Conservation (phyloP, 2,888 invertebrate genomes). For the Idaea straminata region DNA sequence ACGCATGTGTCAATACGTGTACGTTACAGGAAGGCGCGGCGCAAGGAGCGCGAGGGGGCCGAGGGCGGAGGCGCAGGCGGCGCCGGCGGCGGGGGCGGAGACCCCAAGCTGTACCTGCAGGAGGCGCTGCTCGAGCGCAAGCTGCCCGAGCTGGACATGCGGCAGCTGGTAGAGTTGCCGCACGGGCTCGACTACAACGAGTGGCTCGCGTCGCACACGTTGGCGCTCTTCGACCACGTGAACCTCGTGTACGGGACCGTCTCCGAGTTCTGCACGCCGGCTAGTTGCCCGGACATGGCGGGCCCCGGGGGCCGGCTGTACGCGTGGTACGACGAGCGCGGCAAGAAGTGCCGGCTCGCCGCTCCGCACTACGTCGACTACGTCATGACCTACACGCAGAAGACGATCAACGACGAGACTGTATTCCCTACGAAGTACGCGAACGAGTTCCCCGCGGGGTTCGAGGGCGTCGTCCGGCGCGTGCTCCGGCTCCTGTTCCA, state of each 20-base stretch:
- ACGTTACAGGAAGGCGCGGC: slow-evolving; percentile 94
- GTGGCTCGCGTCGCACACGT: slow-evolving; percentile 99
- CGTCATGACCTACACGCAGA: slow-evolving; percentile 99
- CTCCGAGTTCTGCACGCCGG: slow-evolving; percentile 98
- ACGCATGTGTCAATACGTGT: slow-evolving; percentile 11
- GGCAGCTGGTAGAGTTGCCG: slow-evolving; percentile 96
- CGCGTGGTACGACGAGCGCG: slow-evolving; percentile 99
- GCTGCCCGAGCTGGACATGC: slow-evolving; percentile 96
- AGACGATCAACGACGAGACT: slow-evolving; percentile 97
- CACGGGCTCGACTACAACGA: slow-evolving; percentile 98
- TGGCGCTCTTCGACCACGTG: slow-evolving; percentile 99
- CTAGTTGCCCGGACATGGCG: slow-evolving; percentile 97
- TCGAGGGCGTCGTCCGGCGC: slow-evolving; percentile 97
- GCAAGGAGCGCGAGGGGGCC: slow-evolving; percentile 95
- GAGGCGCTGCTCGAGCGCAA: slow-evolving; percentile 96
- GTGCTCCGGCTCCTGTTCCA: slow-evolving; percentile 98
- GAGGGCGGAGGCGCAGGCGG: no score
- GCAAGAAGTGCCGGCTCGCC: slow-evolving; percentile 97
- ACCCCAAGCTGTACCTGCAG: slow-evolving; percentile 96
- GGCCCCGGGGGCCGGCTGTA: slow-evolving; percentile 98
- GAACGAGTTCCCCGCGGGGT: slow-evolving; percentile 95
- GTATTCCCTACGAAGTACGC: slow-evolving; percentile 99
- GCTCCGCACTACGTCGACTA: slow-evolving; percentile 99
- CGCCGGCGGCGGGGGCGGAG: slow-evolving; percentile 79
- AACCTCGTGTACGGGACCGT: slow-evolving; percentile 99